Evolutionary conservation across 2,797 vertebrate genomes (phyloP), one percentile per base, ranked within the genome.

Genomic region (Acanthopagrus latus): DNA sequence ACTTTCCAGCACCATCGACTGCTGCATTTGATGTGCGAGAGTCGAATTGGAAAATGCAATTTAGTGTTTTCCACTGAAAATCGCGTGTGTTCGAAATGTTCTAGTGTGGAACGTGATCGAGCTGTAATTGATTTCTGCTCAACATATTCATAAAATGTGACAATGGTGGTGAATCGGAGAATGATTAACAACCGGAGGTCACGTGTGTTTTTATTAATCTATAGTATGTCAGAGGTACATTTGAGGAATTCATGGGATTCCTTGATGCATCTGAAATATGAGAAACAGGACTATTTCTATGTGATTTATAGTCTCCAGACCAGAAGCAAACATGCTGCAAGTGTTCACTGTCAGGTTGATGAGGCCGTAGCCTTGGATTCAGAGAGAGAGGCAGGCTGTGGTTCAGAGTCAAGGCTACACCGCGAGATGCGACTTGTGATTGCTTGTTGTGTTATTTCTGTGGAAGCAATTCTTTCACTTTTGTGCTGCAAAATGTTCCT

Each of bases 301-400:
- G 55, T 78, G 52, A 81, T 76, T 54, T 76, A 58, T 33, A 17
- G 13, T 25, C 20, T 75, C 50, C 3, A 65, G 41, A 65, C 0
- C n/a, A 56, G 43, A 57, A 5, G 66, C 23, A 38, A 71, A 71
- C 33, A 60, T 5, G 60, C 44, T 50, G 38, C 46, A 21, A 16
- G 5, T 27, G 11, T 75, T 80, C 16, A 44, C 29, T 52, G 33
- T 14, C 18, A 25, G 25, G 18, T 41, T 44, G 23, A 23, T 67
- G 63, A 66, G 33, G 33, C 12, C 48, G 27, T 72, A 59, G 16
- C 75, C 80, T 83, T 80, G 63, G 25, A 64, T 64, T 52, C 21
- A 66, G 1, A 65, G 43, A 29, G 58, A 16, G 58, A 68, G 72
- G 25, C 12, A 59, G 48, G 48, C 23, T 55, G 18, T 66, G 63